These are phyloP conservation scores for Acronicta alni DNA, from an alignment of 2,888 invertebrate species.

Conservation along the genomic window DNA sequence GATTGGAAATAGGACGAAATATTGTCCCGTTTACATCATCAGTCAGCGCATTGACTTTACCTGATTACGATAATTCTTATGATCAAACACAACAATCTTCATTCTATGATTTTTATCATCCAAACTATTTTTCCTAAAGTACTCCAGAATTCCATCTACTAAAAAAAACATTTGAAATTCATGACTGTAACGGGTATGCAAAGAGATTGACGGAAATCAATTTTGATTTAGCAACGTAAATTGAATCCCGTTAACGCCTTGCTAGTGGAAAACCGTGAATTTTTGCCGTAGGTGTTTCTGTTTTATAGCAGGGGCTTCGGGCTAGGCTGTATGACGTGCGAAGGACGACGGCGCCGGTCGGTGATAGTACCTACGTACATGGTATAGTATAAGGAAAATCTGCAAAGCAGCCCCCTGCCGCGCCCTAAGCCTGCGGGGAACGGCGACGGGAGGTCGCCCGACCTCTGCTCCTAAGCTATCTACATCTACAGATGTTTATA, in stretches of 20 bases:
- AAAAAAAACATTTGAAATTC: slow-evolving; percentile 52
- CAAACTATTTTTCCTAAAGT: slow-evolving; percentile 13
- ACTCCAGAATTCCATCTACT: slow-evolving; percentile 6
- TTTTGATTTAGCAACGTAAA: slow-evolving; percentile 47
- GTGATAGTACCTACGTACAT: slow-evolving; percentile 38
- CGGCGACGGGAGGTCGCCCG: slow-evolving; percentile 74
- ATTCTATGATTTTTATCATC: slow-evolving; percentile 10
- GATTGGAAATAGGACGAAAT: background rate
- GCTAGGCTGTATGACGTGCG: slow-evolving; percentile 17
- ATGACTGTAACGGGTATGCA: slow-evolving; percentile 57
- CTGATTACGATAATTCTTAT: slow-evolving; percentile 1
- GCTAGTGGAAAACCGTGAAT: slow-evolving; percentile 19
- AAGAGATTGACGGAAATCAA: slow-evolving; percentile 51
- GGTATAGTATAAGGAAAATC: slow-evolving; percentile 61
- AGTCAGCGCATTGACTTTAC: slow-evolving; percentile 1
- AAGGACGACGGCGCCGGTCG: slow-evolving; percentile 34
- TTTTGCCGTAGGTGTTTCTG: slow-evolving; percentile 5
- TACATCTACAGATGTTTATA: slow-evolving; percentile 53
- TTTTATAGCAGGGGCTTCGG: slow-evolving; percentile 15
- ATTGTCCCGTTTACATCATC: background rate
- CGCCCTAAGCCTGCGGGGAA: slow-evolving; percentile 71
- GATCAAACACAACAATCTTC: background rate
- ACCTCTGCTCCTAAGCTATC: slow-evolving; percentile 68
- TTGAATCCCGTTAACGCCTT: slow-evolving; percentile 51
- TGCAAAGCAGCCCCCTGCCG: slow-evolving; percentile 71